A percentile compares a stretch with the other conserved stretches of the same genome.
These are phyloP conservation scores for Doryteuthis pealeii DNA, from an alignment of 1,140 invertebrate species.

Conservation along the genomic window DNA sequence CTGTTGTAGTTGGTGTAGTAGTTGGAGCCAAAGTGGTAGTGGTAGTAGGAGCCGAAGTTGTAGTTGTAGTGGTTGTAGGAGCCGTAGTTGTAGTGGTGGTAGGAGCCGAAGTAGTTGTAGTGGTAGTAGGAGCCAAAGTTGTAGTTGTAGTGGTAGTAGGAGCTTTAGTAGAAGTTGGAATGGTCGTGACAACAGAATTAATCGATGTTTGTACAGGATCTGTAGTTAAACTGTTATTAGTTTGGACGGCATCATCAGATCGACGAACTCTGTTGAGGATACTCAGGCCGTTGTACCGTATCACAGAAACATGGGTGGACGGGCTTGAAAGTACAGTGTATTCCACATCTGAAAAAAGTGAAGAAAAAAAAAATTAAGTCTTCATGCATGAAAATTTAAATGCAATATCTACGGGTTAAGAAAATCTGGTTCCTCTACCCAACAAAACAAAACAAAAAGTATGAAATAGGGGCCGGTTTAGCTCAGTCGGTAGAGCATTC, in stretches of 20 bases:
- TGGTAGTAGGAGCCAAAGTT: background rate
- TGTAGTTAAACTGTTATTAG: too few species aligned
- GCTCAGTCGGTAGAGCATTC: too few species aligned
- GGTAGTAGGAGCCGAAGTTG: background rate
- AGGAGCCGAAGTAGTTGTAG: background rate
- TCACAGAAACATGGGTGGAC: conserved; percentile 19
- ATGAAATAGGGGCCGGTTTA: too few species aligned
- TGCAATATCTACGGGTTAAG: too few species aligned
- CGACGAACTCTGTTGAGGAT: background rate
- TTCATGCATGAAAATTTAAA: too few species aligned
- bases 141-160: background rate
- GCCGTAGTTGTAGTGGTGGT: background rate
- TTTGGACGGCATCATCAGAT: too few species aligned
- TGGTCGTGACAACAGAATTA: background rate
- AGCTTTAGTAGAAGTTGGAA: background rate
- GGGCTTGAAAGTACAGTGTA: conserved; percentile 18
- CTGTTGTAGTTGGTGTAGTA: background rate
- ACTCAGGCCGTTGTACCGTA: conserved; percentile 1
- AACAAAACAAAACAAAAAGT: too few species aligned
- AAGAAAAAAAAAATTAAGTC: background rate
- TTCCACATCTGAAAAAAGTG: conserved; percentile 17
- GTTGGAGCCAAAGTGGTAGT: background rate
- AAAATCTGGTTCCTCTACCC: too few species aligned
- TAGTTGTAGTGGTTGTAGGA: background rate
- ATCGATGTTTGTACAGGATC: too few species aligned